These are phyloP conservation scores for Tauraco hartlaubi DNA, from an alignment of 2,797 vertebrate genomes.

Conservation along the genomic window DNA sequence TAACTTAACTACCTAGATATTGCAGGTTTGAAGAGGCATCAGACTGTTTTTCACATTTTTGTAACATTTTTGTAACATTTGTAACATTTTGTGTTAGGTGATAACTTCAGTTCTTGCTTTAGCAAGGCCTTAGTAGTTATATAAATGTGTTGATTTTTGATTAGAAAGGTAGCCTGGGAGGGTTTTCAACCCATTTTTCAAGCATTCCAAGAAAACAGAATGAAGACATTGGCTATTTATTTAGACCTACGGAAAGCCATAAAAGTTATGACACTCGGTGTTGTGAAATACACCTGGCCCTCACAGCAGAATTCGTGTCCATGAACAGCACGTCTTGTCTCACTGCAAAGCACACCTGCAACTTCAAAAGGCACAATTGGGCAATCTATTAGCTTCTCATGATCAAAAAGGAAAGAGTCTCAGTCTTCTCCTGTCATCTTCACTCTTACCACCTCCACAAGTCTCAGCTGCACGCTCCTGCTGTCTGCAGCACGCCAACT, in stretches of 20 bases:
- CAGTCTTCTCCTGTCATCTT: neutral
- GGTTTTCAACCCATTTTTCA: neutral
- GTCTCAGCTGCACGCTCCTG: neutral
- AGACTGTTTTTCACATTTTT: neutral
- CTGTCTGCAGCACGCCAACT: neutral
- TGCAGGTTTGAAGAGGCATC: neutral
- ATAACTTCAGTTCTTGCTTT: neutral
- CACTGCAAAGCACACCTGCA: neutral
- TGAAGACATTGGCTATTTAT: neutral
- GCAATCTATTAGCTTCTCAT: neutral
- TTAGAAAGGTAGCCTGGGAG: neutral
- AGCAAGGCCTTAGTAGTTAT: neutral
- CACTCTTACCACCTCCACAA: neutral
- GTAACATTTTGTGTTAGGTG: neutral
- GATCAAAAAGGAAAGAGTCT: neutral
- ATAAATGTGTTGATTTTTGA: neutral
- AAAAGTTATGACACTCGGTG: neutral
- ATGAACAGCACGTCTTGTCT: neutral
- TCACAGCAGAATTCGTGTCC: neutral
- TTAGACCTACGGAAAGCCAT: neutral
- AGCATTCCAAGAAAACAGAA: neutral
- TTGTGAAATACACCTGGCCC: neutral
- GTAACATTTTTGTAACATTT: neutral
- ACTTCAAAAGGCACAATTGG: neutral
- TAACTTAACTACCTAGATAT: neutral